Evolutionary conservation across 37 sponge, comb jelly and placozoan genomes (phyloP).

Genomic region (Ianthella basta): DNA sequence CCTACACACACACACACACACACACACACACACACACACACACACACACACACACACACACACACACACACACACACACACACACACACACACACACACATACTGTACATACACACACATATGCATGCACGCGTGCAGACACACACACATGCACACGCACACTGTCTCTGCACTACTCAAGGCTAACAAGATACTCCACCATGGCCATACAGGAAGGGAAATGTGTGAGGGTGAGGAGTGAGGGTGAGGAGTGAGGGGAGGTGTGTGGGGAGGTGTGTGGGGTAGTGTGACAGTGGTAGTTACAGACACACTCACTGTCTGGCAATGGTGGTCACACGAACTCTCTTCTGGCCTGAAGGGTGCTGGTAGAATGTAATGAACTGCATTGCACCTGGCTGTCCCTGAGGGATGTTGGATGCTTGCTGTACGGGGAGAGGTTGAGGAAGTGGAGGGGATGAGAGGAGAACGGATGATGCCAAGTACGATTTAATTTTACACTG

Average conservation of each 20-base stretch:
- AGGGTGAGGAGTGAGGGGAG: too few species aligned
- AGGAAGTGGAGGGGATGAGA: conserved; percentile 3
- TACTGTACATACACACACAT: too few species aligned
- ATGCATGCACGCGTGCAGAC: not conserved
- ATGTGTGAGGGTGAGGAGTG: too few species aligned
- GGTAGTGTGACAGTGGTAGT: not conserved
- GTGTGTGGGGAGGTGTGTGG: too few species aligned
- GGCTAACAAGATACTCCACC: too few species aligned
- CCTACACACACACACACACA: conserved; percentile 34
- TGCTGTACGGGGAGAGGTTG: conserved; percentile 51
- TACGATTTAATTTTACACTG: too few species aligned
- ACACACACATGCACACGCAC: conserved; percentile 20
- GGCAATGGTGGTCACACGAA: conserved; percentile 97
- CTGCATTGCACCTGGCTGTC: conserved; percentile 87
- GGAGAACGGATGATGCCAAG: not conserved
- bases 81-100: conserved; percentile 30
- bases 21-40: not conserved
- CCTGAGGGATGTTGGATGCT: conserved; percentile 81
- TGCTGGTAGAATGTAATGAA: conserved; percentile 98
- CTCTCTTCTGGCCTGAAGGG: conserved; percentile 91
- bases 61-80: conserved; percentile 30
- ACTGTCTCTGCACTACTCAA: too few species aligned
- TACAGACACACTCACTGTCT: conserved; percentile 83
- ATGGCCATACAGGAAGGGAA: too few species aligned
- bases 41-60: conserved; percentile 32